A percentile compares a stretch with the other conserved stretches of the same genome.
Conservation (phyloP, 2,113 vertebrate species). For the Mastomys natalensis region DNA sequence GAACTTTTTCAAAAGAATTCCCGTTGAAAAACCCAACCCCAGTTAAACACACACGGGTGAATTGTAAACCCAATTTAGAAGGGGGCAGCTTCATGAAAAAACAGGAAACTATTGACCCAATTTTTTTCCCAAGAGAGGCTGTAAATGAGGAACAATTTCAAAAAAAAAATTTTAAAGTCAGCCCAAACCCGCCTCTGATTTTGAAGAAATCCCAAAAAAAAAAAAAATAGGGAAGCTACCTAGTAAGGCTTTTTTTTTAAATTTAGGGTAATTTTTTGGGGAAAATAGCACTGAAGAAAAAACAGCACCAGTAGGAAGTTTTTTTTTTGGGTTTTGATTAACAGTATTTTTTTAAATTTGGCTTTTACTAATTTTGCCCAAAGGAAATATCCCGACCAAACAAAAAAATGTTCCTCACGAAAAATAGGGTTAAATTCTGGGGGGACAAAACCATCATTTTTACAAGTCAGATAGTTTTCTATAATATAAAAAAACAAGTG, state of each 20-base stretch:
- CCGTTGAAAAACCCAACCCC: slow-evolving; percentile 58
- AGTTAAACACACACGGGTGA: slow-evolving; percentile 51
- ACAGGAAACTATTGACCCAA: slow-evolving; percentile 12
- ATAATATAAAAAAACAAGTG: no score
- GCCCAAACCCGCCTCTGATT: slow-evolving; percentile 19
- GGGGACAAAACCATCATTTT: no score
- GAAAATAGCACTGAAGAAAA: neutral
- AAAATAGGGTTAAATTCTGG: no score
- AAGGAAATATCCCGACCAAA: no score
- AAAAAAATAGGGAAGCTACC: neutral
- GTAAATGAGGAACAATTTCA: slow-evolving; percentile 16
- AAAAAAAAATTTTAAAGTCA: slow-evolving; percentile 67
- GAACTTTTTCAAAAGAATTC: slow-evolving; percentile 65
- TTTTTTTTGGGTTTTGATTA: no score
- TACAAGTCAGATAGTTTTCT: no score
- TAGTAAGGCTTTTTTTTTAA: neutral
- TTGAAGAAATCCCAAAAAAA: slow-evolving; percentile 38
- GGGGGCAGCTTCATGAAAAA: slow-evolving; percentile 43
- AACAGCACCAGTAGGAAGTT: neutral
- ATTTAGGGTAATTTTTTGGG: slow-evolving; percentile 18
- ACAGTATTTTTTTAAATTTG: no score
- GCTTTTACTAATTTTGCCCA: no score
- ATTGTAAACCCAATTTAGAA: slow-evolving; percentile 71
- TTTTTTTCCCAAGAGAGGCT: slow-evolving; percentile 69
- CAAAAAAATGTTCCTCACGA: no score